Evolutionary conservation across 2,888 invertebrate species (phyloP).

Genomic region (Muscina levida): DNA sequence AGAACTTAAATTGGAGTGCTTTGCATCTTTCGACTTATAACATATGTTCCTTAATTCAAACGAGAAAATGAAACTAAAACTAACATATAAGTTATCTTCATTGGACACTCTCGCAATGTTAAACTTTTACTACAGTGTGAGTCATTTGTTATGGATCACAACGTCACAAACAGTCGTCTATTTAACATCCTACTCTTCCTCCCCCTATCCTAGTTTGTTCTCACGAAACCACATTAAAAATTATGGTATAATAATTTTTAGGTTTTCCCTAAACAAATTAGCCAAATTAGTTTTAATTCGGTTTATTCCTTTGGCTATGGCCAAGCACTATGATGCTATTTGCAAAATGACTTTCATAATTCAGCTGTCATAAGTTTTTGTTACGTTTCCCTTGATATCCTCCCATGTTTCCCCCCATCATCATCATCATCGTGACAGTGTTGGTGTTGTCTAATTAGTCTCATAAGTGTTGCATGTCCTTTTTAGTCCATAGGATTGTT

Average conservation of each 20-base stretch:
- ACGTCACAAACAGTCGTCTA: no score
- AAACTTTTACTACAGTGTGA: no score
- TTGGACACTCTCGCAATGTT: no score
- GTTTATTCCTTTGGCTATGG: slow-evolving; percentile 16
- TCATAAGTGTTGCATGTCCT: slow-evolving; percentile 55
- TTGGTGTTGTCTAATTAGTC: slow-evolving; percentile 62
- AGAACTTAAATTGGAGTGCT: no score
- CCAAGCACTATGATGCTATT: background rate
- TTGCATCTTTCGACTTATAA: no score
- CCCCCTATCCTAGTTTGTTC: no score
- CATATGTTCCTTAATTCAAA: no score
- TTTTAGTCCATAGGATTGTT: background rate
- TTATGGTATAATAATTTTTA: background rate
- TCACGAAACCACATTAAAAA: no score
- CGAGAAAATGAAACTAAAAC: no score
- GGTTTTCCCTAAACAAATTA: slow-evolving; percentile 9
- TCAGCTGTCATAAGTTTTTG: slow-evolving; percentile 46
- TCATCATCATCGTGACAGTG: slow-evolving; percentile 30
- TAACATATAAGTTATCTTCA: no score
- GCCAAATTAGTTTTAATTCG: slow-evolving; percentile 11
- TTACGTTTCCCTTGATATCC: slow-evolving; percentile 23
- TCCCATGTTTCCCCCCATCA: slow-evolving; percentile 34
- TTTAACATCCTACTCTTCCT: no score
- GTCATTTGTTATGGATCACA: no score
- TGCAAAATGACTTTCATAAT: slow-evolving; percentile 34